Base-by-base conservation (phyloP, 1,140 invertebrate genomes). In the Drosophila pachea region DNA sequence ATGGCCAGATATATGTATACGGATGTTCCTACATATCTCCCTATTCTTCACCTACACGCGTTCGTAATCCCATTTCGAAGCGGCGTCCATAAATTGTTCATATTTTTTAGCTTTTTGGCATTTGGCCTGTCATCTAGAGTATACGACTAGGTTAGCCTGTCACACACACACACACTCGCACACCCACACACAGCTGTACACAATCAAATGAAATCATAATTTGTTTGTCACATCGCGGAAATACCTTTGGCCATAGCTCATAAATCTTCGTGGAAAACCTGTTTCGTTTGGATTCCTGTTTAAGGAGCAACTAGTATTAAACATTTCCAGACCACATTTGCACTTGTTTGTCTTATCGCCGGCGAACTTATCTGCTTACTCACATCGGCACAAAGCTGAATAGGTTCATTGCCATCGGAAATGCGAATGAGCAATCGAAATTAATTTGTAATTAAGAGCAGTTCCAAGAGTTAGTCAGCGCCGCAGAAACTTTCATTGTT, bases 31-130 rank as follows among this genome's bases (percentile, higher is more conserved):
- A 12, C n/a, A 60, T 54, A 9, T 33, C 16, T 69, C 47, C 53
- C 16, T 66, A 31, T 61, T 55, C 64, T 61, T 70, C 65, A 84
- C 81, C 81, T 84, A 79, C 79, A 84, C 79, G 81, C 73, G 79
- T 76, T 32, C 49, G 62, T 84, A 84, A 84, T 84, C 76, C 73
- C 75, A 76, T 79, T 86, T 84, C 50, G 45, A 73, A 22, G 66
- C 75, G 58, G 68, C 78, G 74, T 75, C 76, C 84, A 83, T 84
- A 83, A 78, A 83, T 84, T 78, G 47, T 67, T 59, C 60, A 65
- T 47, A 42, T 53, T 73, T 59, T 64, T 69, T 53, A 59, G 49
- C 43, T 70, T 69, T 69, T 69, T 69, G 45, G 59, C 67, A 78
- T 68, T 66, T 70, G 69, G 68, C 56, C 60, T 56, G 66, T 68